Conservation (phyloP, 2,797 vertebrate genomes). For the Crocidura indochinensis region DNA sequence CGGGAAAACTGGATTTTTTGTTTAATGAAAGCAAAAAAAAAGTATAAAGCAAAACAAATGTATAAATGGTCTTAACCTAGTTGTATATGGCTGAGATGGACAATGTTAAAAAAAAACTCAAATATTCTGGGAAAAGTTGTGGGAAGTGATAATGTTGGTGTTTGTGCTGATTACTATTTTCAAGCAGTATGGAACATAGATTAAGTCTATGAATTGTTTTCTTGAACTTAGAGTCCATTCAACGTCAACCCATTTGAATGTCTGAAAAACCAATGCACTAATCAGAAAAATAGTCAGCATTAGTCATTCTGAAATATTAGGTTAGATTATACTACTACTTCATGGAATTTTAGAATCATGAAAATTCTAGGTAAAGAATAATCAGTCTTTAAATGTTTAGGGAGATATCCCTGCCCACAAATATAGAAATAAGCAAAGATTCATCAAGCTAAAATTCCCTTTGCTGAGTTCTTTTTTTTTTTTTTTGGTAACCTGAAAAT, state of each 20-base stretch:
- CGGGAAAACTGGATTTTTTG: neutral
- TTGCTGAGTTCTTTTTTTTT: neutral
- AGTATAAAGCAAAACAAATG: neutral
- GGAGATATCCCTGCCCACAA: neutral
- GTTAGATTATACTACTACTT: neutral
- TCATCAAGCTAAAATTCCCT: neutral
- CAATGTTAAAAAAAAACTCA: neutral
- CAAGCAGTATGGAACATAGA: neutral
- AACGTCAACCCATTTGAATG: constrained; percentile 12
- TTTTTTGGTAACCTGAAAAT: neutral
- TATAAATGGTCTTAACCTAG: neutral
- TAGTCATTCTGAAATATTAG: constrained; percentile 27
- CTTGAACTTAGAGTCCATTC: neutral
- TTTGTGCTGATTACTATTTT: neutral
- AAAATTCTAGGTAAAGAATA: neutral
- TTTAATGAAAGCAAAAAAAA: constrained; percentile 24
- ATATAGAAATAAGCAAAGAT: neutral
- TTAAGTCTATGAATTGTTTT: neutral
- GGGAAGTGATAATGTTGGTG: neutral
- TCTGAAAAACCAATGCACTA: neutral
- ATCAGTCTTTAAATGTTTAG: neutral
- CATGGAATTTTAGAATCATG: neutral
- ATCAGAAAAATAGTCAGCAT: neutral
- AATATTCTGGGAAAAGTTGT: constrained; percentile 8
- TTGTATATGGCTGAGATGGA: neutral